Conservation (phyloP, 2,113 vertebrate genomes). For the Cyanoderma ruficeps region DNA sequence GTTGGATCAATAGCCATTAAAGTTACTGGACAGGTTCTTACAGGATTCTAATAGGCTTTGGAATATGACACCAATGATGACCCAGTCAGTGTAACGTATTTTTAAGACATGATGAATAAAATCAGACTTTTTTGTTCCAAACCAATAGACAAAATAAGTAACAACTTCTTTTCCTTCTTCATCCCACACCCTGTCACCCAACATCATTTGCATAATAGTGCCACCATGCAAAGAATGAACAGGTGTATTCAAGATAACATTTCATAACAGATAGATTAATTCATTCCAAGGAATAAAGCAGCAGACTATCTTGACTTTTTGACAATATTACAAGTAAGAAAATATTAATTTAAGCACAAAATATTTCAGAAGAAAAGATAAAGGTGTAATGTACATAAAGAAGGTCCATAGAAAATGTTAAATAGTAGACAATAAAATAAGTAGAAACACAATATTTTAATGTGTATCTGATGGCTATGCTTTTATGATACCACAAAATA, state of each 20-base stretch:
- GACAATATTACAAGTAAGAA: background rate
- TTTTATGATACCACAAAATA: background rate
- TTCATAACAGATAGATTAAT: background rate
- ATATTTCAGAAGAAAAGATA: background rate
- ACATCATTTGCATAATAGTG: background rate
- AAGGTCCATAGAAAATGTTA: background rate
- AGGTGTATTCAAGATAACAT: background rate
- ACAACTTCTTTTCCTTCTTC: background rate
- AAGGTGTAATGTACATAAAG: background rate
- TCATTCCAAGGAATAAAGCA: background rate
- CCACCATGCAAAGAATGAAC: background rate
- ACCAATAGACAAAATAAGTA: background rate
- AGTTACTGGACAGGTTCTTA: background rate
- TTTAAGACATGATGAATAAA: background rate
- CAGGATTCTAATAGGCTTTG: background rate
- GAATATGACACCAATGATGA: background rate
- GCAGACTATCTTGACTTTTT: background rate
- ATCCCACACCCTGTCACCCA: background rate
- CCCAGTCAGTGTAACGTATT: background rate
- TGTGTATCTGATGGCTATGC: background rate
- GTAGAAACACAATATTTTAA: background rate
- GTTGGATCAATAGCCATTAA: background rate
- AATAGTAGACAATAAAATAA: background rate
- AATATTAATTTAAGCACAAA: background rate
- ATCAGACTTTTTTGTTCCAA: background rate